A percentile compares a stretch with the other conserved stretches of the same genome.
These are phyloP conservation scores for Pemphredon lugubris DNA, from an alignment of 2,888 invertebrate genomes.

Conservation along the genomic window DNA sequence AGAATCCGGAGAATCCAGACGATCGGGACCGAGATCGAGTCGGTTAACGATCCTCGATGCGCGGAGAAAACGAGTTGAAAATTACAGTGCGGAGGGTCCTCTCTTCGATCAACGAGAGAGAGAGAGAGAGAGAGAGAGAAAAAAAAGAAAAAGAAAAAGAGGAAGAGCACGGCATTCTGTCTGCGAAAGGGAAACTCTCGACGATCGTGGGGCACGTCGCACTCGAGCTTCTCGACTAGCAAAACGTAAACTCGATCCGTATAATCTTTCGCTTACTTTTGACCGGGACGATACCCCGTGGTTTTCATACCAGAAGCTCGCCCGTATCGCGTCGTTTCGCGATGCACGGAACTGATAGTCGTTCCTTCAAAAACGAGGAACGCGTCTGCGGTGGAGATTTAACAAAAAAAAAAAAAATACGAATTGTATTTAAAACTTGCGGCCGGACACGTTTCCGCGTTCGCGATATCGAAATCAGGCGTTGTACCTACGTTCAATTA, in stretches of 20 bases:
- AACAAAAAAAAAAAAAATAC: no score
- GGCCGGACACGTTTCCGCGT: no score
- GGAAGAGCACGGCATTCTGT: conserved; percentile 55
- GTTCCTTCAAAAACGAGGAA: no score
- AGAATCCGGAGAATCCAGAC: conserved; percentile 36
- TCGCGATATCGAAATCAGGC: not conserved
- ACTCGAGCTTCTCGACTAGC: conserved; percentile 10
- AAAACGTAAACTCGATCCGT: conserved; percentile 18
- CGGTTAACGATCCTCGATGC: conserved; percentile 45
- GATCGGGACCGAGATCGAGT: conserved; percentile 28
- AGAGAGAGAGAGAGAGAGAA: no score
- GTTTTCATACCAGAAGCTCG: no score
- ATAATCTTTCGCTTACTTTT: no score
- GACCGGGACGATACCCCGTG: no score
- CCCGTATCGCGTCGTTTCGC: no score
- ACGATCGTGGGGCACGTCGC: conserved; percentile 42
- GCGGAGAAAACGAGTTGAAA: conserved; percentile 59
- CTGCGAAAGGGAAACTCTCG: conserved; percentile 63
- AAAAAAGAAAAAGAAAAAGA: no score
- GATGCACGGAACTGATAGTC: no score
- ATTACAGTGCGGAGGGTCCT: conserved; percentile 48
- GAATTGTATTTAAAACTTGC: no score
- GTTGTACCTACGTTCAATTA: conserved; percentile 16
- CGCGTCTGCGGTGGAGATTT: no score
- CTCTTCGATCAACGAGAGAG: conserved; percentile 34